These are phyloP conservation scores for Anthophora plumipes DNA, from an alignment of 2,888 invertebrate species.

Conservation along the genomic window DNA sequence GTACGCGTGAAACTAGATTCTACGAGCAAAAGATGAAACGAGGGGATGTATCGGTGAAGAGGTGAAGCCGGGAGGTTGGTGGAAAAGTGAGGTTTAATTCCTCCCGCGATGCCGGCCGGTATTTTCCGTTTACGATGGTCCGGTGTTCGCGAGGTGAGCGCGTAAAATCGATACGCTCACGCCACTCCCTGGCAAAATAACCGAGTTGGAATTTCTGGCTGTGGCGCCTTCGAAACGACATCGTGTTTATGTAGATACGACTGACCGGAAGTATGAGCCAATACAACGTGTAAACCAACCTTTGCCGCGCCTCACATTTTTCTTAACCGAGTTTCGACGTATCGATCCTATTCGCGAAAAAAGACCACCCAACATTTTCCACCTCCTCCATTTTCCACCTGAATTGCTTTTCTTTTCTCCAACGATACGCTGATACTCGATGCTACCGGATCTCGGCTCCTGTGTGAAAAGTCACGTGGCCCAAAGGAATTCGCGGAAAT, in stretches of 20 bases:
- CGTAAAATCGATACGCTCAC: slow-evolving; percentile 68
- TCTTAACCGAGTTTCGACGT: background rate
- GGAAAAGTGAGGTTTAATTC: slow-evolving; percentile 50
- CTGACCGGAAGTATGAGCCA: slow-evolving; percentile 36
- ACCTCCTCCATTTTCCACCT: no score
- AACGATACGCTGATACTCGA: no score
- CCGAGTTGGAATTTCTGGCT: slow-evolving; percentile 64
- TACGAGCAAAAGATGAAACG: background rate
- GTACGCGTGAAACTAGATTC: background rate
- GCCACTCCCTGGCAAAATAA: slow-evolving; percentile 72
- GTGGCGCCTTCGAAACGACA: slow-evolving; percentile 55
- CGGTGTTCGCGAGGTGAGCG: slow-evolving; percentile 50
- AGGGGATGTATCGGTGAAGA: no score
- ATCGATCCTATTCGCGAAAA: slow-evolving; percentile 3
- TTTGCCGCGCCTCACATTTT: slow-evolving; percentile 13
- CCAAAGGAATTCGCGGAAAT: no score
- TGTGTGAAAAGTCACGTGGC: no score
- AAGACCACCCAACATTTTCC: no score
- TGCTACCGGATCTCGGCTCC: no score
- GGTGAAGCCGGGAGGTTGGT: background rate
- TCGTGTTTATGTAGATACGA: slow-evolving; percentile 64
- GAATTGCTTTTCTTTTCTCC: no score
- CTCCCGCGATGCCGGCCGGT: slow-evolving; percentile 30
- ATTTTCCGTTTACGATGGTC: slow-evolving; percentile 59
- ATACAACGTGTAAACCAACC: slow-evolving; percentile 58